Percentiles rank a stretch among this genome's conserved stretches.
These are phyloP conservation scores for Hippopotamyrus pictus DNA, from an alignment of 2,797 vertebrate species.

Conservation along the genomic window DNA sequence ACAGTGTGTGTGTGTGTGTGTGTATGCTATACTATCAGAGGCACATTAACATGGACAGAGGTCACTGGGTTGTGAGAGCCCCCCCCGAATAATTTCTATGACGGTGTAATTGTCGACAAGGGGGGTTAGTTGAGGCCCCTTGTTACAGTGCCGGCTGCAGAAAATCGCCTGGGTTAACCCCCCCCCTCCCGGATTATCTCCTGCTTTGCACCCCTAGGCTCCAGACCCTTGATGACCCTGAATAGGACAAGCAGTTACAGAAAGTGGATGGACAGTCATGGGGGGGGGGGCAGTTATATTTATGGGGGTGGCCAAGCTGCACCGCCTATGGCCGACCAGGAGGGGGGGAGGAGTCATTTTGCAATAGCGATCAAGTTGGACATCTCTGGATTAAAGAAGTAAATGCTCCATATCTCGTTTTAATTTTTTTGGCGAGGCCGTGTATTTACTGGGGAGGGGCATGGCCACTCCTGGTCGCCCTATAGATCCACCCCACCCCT, in stretches of 20 bases:
- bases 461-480: not conserved
- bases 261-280: no score
- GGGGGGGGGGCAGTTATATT: not conserved
- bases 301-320: not conserved
- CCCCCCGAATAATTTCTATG: not conserved
- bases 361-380: not conserved
- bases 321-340: not conserved
- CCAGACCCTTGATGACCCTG: not conserved
- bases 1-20: not conserved
- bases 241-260: no score
- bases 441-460: not conserved
- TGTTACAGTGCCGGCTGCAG: not conserved
- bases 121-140: not conserved
- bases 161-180: not conserved
- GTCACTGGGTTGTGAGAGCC: not conserved
- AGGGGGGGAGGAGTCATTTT: not conserved
- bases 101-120: not conserved
- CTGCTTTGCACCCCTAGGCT: not conserved
- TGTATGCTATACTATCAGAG: not conserved
- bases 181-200: not conserved
- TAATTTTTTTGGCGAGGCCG: not conserved
- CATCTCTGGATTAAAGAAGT: not conserved
- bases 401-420: not conserved
- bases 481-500: not conserved
- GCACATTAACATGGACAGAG: not conserved